These are phyloP conservation scores for Bicyclus anynana DNA, from an alignment of 1,140 invertebrate species.

Conservation along the genomic window DNA sequence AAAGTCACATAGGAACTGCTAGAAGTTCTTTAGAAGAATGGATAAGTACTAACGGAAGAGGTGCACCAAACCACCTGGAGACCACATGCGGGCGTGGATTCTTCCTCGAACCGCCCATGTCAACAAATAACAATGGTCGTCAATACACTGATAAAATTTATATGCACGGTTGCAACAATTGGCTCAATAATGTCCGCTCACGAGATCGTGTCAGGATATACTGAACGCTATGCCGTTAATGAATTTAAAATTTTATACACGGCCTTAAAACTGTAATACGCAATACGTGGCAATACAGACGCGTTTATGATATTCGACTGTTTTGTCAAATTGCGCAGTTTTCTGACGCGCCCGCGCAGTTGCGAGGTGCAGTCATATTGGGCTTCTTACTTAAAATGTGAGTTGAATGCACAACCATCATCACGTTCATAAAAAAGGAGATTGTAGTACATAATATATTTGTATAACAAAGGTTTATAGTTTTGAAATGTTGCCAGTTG, in stretches of 20 bases:
- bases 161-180: conserved; percentile 63
- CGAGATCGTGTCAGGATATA: conserved; percentile 39
- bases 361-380: neutral
- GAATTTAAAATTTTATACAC: conserved; percentile 47
- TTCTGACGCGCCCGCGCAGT: conserved; percentile 20
- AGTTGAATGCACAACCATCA: neutral
- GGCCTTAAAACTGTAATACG: conserved; percentile 40
- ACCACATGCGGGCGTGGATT: conserved; percentile 67
- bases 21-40: too few relatives aligned
- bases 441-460: neutral
- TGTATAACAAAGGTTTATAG: neutral
- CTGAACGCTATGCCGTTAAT: conserved; percentile 28
- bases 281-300: conserved; percentile 35
- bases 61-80: conserved; percentile 62
- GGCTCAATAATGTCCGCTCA: too few relatives aligned
- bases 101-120: conserved; percentile 66
- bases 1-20: too few relatives aligned
- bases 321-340: conserved; percentile 42
- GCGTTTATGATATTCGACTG: conserved; percentile 25
- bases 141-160: conserved; percentile 65
- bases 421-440: neutral
- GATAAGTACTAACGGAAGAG: conserved; percentile 56
- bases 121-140: conserved; percentile 45
- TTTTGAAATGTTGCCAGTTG: too few relatives aligned
- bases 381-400: neutral